Base-by-base conservation (phyloP, 1,140 invertebrate species). In the Panulirus ornatus region DNA sequence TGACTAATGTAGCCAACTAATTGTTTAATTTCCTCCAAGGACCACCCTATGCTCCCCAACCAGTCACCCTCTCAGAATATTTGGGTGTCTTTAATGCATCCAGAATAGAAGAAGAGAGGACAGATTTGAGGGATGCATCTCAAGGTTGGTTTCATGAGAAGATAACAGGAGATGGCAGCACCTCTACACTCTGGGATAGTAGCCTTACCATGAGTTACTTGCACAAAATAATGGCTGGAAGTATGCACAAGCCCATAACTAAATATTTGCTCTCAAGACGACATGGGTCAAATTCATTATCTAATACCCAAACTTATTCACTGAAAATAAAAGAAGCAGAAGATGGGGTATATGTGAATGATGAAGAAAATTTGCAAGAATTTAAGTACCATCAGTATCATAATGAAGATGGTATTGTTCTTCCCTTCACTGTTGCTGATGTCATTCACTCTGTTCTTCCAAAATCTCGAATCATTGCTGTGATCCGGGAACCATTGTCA, bases 81-180 rank as follows among this genome's bases (percentile, higher is more conserved):
- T 36, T 89, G 36, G 54, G 75, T 27, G 34, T 89, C 3, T 89
- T 89, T 30, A 89, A 75, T 42, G 88, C 88, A 16, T n/a, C 85
- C 27, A 88, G 81, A 81, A 88, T 88, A 14, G 58, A 78, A 54
- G 85, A 38, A 27, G n/a, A 81, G 5, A 51, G 47, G 36, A 44
- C 16, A 70, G 34, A 3, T 5, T 71, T 38, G 16, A 16, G 16
- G 16, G 30, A 71, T 11, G 42, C 14, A 0, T n/a, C 3, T 9
- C 54, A 47, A 38, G 34, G 8, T 16, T 70, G 58, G 51, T 54
- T 27, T 2, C 42, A 76, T 79, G n/a, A 82, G 30, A 83, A 47
- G 22, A 89, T 89, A 44, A 89, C 88, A 5, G 88, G 88, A 9
- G 88, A 89, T 75, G 70, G 88, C n/a, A 89, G 88, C 79, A 89